Conservation (phyloP, 2,797 vertebrate species). For the Lagodon rhomboides region DNA sequence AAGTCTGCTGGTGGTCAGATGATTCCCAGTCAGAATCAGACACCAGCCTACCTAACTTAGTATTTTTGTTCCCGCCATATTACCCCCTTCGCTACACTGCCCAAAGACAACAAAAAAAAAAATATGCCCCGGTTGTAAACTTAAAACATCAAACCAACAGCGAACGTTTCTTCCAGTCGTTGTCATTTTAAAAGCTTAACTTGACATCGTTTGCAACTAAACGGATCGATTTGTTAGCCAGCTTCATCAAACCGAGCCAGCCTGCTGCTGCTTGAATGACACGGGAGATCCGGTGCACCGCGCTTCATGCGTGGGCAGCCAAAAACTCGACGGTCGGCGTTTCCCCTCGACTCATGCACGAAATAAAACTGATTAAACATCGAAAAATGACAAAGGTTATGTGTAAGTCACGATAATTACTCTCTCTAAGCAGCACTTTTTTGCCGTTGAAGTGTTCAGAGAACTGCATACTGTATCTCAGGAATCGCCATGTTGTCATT, state of each 20-base stretch:
- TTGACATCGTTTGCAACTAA: neutral
- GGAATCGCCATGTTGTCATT: constrained; percentile 90
- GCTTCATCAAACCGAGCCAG: constrained; percentile 39
- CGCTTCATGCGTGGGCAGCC: constrained; percentile 74
- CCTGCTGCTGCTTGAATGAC: constrained; percentile 62
- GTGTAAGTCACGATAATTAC: constrained; percentile 42
- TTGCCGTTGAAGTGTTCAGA: constrained; percentile 69
- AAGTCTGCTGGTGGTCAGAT: constrained; percentile 29
- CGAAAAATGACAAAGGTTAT: constrained; percentile 20
- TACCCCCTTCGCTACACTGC: constrained; percentile 54
- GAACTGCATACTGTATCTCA: constrained; percentile 82
- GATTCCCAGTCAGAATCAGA: constrained; percentile 23
- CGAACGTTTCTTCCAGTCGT: accelerated
- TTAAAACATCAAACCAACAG: neutral
- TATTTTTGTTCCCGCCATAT: constrained; percentile 86
- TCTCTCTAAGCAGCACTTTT: constrained; percentile 45
- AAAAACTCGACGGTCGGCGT: constrained; percentile 71
- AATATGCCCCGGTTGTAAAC: neutral
- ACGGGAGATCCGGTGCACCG: constrained; percentile 68
- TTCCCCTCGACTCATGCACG: constrained; percentile 62
- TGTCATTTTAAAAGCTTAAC: neutral
- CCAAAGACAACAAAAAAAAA: constrained; percentile 50
- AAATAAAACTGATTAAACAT: constrained; percentile 55
- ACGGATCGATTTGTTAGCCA: constrained; percentile 2
- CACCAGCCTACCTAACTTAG: constrained; percentile 65